These are phyloP conservation scores for Illadopsis cleaveri DNA, from an alignment of 2,113 vertebrate genomes.

Conservation along the genomic window DNA sequence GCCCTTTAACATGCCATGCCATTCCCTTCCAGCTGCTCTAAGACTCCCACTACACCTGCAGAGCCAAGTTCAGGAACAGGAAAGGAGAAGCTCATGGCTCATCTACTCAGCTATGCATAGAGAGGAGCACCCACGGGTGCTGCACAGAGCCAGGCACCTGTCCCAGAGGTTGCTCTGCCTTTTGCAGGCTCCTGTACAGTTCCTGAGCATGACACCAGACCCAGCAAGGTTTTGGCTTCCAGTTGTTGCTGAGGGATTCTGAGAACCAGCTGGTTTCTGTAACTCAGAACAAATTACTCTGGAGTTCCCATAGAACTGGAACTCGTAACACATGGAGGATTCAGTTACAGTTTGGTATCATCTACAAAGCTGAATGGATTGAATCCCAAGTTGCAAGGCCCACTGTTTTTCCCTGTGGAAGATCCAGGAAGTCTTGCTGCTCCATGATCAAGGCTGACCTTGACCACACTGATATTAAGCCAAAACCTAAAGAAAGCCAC, in stretches of 20 bases:
- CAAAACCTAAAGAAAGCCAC: background rate
- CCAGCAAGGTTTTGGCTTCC: background rate
- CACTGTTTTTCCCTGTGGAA: background rate
- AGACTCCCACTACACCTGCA: background rate
- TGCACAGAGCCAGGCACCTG: background rate
- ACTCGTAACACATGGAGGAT: fast-evolving
- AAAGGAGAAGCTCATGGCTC: fast-evolving
- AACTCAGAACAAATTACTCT: background rate
- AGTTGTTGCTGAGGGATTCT: background rate
- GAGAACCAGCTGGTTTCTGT: background rate
- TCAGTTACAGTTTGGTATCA: background rate
- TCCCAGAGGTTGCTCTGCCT: background rate
- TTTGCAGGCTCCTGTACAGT: background rate
- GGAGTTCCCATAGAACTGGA: background rate
- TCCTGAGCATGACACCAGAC: background rate
- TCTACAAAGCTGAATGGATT: fast-evolving
- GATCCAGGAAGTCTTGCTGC: background rate
- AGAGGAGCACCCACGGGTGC: background rate
- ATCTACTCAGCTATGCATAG: fast-evolving
- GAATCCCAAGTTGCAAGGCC: background rate
- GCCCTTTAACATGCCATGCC: fast-evolving
- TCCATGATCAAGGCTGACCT: background rate
- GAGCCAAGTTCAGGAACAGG: background rate
- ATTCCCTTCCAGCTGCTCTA: background rate
- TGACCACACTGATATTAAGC: background rate